Percentiles rank a stretch among this genome's conserved stretches.
Conservation (phyloP, 2,797 vertebrate genomes). For the Tiaroga cobitis region DNA sequence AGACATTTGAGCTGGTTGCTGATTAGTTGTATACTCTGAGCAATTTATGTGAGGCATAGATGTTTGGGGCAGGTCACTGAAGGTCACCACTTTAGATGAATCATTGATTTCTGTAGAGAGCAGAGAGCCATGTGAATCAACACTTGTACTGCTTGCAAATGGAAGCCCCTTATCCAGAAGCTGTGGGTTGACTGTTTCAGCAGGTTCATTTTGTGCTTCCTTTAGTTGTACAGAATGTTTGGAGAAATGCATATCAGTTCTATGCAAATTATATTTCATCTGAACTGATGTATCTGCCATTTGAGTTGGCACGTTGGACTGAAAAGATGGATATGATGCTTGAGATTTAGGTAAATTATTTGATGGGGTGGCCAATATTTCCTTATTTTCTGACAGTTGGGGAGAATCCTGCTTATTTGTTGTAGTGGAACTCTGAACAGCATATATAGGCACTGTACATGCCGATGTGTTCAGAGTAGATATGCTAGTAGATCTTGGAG, state of each 20-base stretch:
- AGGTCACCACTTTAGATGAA: neutral
- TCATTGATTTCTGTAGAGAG: neutral
- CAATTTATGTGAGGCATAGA: neutral
- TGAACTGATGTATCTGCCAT: slow-evolving; percentile 10
- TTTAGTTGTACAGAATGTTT: slow-evolving; percentile 2
- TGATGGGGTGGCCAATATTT: neutral
- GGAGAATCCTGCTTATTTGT: slow-evolving; percentile 16
- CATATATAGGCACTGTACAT: neutral
- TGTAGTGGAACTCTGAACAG: neutral
- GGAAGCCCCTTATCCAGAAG: neutral
- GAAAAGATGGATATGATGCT: neutral
- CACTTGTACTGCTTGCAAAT: neutral
- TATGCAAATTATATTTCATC: slow-evolving; percentile 14
- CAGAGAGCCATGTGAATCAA: neutral
- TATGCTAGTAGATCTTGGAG: slow-evolving; percentile 17
- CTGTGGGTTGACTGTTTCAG: neutral
- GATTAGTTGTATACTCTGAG: slow-evolving; percentile 23
- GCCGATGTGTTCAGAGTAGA: neutral
- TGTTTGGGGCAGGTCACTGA: slow-evolving; percentile 1
- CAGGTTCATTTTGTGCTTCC: neutral
- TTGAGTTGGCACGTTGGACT: slow-evolving; percentile 22
- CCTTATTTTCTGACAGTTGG: slow-evolving; percentile 2
- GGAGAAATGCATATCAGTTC: neutral
- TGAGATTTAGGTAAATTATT: slow-evolving; percentile 17
- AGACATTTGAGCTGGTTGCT: slow-evolving; percentile 41